Evolutionary conservation across 2,113 vertebrate genomes (phyloP).

Genomic region (Thamnophis sirtalis): DNA sequence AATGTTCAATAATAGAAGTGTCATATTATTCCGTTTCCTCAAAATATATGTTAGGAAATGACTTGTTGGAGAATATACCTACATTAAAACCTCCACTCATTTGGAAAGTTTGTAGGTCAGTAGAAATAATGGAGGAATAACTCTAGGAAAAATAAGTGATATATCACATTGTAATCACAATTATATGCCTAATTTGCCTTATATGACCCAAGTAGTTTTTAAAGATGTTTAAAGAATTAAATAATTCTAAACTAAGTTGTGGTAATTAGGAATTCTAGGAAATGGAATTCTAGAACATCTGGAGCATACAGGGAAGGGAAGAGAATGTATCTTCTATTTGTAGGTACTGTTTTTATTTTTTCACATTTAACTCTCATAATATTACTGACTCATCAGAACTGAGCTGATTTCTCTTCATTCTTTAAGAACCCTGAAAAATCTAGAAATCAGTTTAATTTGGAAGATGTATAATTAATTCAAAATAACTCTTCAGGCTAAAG

Average conservation of each 20-base stretch:
- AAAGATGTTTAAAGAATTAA: background rate
- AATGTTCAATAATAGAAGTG: background rate
- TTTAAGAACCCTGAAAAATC: constrained; percentile 28
- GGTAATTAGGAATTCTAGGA: background rate
- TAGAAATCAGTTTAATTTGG: constrained; percentile 53
- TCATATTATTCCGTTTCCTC: background rate
- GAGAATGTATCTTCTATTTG: background rate
- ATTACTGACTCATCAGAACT: background rate
- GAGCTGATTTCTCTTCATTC: background rate
- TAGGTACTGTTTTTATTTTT: background rate
- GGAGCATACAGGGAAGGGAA: background rate
- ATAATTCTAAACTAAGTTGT: background rate
- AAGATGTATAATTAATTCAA: constrained; percentile 48
- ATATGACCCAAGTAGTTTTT: background rate
- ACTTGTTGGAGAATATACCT: background rate
- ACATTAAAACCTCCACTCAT: background rate
- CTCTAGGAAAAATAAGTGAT: background rate
- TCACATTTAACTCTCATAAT: background rate
- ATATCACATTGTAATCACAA: background rate
- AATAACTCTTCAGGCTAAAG: constrained; percentile 28
- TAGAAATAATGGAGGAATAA: background rate
- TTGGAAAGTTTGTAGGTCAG: background rate
- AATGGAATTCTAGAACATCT: background rate
- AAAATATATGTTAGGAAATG: background rate
- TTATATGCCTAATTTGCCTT: background rate